Base-by-base conservation (phyloP, 2,113 vertebrate species). In the Fulmarus glacialis region DNA sequence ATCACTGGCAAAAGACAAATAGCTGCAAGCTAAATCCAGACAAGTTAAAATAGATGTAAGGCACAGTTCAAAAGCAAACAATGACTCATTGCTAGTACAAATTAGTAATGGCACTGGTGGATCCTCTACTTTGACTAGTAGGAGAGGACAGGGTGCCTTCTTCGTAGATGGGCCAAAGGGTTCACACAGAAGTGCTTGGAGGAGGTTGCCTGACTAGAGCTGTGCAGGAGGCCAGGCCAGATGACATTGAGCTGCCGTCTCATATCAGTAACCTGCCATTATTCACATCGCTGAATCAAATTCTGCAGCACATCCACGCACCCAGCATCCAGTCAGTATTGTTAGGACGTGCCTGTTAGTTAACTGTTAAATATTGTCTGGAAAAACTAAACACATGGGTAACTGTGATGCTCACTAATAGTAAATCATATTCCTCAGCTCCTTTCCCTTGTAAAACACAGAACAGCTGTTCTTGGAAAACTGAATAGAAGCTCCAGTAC, bases 11-110 rank as follows among this genome's bases (percentile, higher is more conserved):
- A 93, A 87, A 93, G 84, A 94, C 38, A 56, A 84, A 97, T 52
- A 95, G 70, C 85, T 93, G 73, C 74, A 80, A 79, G 74, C 24
- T 80, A 82, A 82, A 74, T 86, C 75, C 84, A 86, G 91, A 72
- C 70, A 90, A 91, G 82, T 90, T 94, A 95, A 97, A 95, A 94
- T 80, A 93, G 92, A 91, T 85, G 88, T 82, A 85, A 97, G 66
- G 71, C 90, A 94, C 58, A 89, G 58, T 75, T 95, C 56, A 95
- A 93, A 91, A 92, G 87, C 87, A 93, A 95, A 79, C 83, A 88
- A 45, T 96, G 95, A 96, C 70, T 97, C 93, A 96, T 6, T 88
- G 62, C 84, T 95, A 88, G 82, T 77, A 90, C 74, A 93, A 79
- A 85, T 82, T 82, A 64, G 78, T 88, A 88, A 92, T 88, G 82